Base-by-base conservation (phyloP, 2,888 invertebrate species). In the Anagyrus pseudococci region DNA sequence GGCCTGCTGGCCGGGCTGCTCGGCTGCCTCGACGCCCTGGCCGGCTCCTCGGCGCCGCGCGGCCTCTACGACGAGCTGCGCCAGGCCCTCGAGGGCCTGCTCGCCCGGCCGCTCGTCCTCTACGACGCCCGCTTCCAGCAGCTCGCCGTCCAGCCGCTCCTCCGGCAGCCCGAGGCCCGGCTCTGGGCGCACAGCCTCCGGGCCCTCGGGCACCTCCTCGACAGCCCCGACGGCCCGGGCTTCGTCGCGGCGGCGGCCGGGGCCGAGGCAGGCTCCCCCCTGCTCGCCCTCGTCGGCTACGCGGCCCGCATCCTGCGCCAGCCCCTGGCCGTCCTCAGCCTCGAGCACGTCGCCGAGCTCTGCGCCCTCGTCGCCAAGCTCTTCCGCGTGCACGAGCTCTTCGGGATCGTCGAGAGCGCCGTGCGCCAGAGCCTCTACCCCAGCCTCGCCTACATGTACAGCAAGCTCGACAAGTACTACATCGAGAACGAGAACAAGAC, bases 321-420 rank as follows among this genome's bases (percentile, higher is more conserved):
- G 62, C 79, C 80, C 1, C 71, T 80, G 17, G 74, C 77, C 2
- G 75, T 81, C n/a, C 77, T 81, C 72, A 75, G 75, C 50, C 60
- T 74, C 13, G 75, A 77, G 55, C 76, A 76, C 52, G 66, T 78
- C 1, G 64, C 70, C 1, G 68, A 71, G 19, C 53, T 78, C 15
- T 76, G 78, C 29, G 69, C 62, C 37, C 70, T 79, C n/a, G 62
- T 78, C 17, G 76, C 73, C 20, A 71, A 73, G 33, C 62, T 77
- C 20, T 77, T 80, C n/a, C 66, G 70, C 3, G 55, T 73, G 19
- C 71, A 74, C 25, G 73, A 76, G 23, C 68, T 74, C 43, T 77
- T 74, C 54, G 72, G 73, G 19, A 62, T 74, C 3, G 49, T 75
- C 3, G 71, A 73, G 20, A 68, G 70, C 3, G 69, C 70, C 6